Base-by-base conservation (phyloP, 2,797 vertebrate species). In the Rhinogobio ventralis region DNA sequence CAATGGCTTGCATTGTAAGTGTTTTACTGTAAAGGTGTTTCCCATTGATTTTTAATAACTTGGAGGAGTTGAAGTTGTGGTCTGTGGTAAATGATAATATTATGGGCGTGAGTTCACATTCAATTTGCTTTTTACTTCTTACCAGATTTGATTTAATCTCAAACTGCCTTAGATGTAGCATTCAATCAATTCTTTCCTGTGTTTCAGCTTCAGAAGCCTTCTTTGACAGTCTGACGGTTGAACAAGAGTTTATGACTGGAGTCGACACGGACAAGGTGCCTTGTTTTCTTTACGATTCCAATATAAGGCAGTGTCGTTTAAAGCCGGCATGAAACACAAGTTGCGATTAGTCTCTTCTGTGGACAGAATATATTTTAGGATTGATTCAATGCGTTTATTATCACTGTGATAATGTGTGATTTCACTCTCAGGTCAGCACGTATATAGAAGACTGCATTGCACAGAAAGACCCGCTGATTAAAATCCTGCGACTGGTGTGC, bases 201-300 rank as follows among this genome's bases (percentile, higher is more conserved):
- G 64, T 91, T 94, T 85, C 90, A 99, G 98, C 97, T 3, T 99
- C 98, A 0, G 98, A 99, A 93, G 95, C 96, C 81, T 99, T 99
- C 93, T 99, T 99, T 88, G 98, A 99, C 90, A 99, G 97, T 87
- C 92, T 99, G 83, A 99, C 98, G 13, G 98, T 99, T 92, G 98
- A 99, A 86, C 98, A 99, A 91, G 98, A 99, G 92, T 99, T 99
- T 84, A 99, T 99, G 98, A 99, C 98, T 7, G 98, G 98, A 86
- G 96, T 99, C 62, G 98, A 99, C 89, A 99, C 98, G 2, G 98
- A 99, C 91, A 99, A 99, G 97, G 98, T 99, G 91, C 42, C 89
- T 0, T 39, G 2, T 17, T 42, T 9, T 62, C 13, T 13, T 62
- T 36, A 45, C 10, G 13, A 73, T 15, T 45, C 2, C 5, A 19